phyloP scores from a whole-genome alignment of 2,888 invertebrate species.

The Aphidius colemani region DNA sequence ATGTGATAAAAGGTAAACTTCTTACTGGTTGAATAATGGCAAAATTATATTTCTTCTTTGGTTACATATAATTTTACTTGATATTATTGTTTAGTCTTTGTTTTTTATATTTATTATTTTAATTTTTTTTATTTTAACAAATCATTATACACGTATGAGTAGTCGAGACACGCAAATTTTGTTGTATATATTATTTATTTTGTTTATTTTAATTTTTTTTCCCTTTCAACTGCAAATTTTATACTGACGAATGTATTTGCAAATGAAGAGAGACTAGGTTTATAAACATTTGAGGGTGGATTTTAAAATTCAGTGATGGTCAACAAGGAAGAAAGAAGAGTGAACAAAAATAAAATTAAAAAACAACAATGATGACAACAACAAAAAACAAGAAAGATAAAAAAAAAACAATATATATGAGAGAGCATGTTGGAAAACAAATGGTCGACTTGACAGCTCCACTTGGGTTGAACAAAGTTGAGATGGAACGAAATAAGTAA shows the following conservation, averaged over 20 bases:
- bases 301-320: slow-evolving; percentile 23
- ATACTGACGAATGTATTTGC: slow-evolving; percentile 1
- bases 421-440: slow-evolving; percentile 43
- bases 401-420: slow-evolving; percentile 23
- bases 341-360: not conserved
- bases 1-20: not conserved
- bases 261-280: slow-evolving; percentile 13
- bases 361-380: no score
- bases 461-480: slow-evolving; percentile 24
- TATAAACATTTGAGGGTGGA: slow-evolving; percentile 17
- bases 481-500: slow-evolving; percentile 15
- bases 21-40: no score
- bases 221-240: not conserved
- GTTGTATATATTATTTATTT: not conserved
- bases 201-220: slow-evolving; percentile 12
- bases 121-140: not conserved
- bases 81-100: not conserved
- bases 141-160: not conserved
- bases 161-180: not conserved
- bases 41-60: no score
- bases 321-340: slow-evolving; percentile 14
- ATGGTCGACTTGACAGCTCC: slow-evolving; percentile 47
- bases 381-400: slow-evolving; percentile 1
- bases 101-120: not conserved
- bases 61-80: no score